These are phyloP conservation scores for Drosophila tripunctata DNA, from an alignment of 2,888 invertebrate genomes.

Conservation along the genomic window DNA sequence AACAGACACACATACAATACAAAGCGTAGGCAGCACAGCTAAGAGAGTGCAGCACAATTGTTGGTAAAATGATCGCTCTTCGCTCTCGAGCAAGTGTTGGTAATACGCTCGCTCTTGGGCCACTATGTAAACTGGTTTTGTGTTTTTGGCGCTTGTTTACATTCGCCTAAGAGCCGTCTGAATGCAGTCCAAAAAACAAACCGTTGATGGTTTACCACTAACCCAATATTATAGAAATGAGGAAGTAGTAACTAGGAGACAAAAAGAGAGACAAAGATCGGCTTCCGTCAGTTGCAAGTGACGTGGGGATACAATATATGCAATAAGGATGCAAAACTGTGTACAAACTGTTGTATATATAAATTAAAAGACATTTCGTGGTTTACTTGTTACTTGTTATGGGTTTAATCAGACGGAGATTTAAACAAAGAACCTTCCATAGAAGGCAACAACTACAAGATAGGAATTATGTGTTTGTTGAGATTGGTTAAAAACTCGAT, in stretches of 20 bases:
- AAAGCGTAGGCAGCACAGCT: slow-evolving; percentile 36
- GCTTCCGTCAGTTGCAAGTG: slow-evolving; percentile 58
- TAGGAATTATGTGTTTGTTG: slow-evolving; percentile 7
- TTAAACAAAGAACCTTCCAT: slow-evolving; percentile 66
- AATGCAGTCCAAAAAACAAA: slow-evolving; percentile 23
- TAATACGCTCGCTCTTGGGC: neutral
- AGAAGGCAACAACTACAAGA: slow-evolving; percentile 44
- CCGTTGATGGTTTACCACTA: slow-evolving; percentile 42
- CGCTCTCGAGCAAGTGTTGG: slow-evolving; percentile 1
- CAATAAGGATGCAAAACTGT: slow-evolving; percentile 35
- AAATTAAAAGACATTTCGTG: slow-evolving; percentile 25
- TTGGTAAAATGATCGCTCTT: slow-evolving; percentile 55
- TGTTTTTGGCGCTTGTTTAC: slow-evolving; percentile 39
- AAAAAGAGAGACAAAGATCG: slow-evolving; percentile 2
- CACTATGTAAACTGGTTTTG: slow-evolving; percentile 66
- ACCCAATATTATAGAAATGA: slow-evolving; percentile 67
- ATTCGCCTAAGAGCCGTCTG: slow-evolving; percentile 19
- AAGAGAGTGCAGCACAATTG: slow-evolving; percentile 52
- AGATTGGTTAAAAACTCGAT: slow-evolving; percentile 4
- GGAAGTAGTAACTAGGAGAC: slow-evolving; percentile 50
- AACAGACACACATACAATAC: slow-evolving; percentile 20
- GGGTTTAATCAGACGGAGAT: slow-evolving; percentile 75
- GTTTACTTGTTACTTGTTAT: slow-evolving; percentile 66
- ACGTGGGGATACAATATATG: slow-evolving; percentile 17
- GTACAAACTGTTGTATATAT: neutral